Evolutionary conservation across 92 coral and sea anemone species (phyloP), one percentile per base, ranked within the genome.

Genomic region (Actinernus sp.): DNA sequence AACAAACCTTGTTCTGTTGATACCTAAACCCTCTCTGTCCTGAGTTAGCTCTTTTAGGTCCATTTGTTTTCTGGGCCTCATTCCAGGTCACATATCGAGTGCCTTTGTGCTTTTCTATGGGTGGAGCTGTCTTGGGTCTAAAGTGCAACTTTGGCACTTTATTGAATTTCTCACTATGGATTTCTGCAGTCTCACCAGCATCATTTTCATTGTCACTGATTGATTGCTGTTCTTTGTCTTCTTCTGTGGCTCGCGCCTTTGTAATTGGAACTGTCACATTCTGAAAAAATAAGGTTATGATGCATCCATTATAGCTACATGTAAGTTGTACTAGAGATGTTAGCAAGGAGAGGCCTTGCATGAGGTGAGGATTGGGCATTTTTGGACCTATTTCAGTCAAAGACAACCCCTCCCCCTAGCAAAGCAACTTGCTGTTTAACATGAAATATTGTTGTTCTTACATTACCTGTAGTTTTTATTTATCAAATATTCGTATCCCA

Each of bases 41-140:
- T 44, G 92, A 81, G 19, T 31, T 30, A 14, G 92, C 79, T 33
- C 97, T 58, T 63, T 59, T 72, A 28, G 55, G 31, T 12, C 67
- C 74, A 17, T 72, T 65, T 51, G 45, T 68, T 17, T 26, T 37
- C 58, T 90, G 97, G 14, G 92, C 97, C 45, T 90, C 92, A 76
- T 90, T 90, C 97, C 97, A 90, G 25, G 97, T 90, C 44, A 90
- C 97, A 76, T 90, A 90, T 33, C 97, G 76, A 14, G 70, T 84
- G 7, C 97, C 97, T 19, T 57, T 71, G 22, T 72, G 65, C 16
- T 49, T 52, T 65, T 90, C 96, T 10, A 86, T 65, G 27, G 89
- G 67, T 28, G 97, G 92, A n/a, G 99, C 97, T 19, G 99, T 87
- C 69, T 62, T 87, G 16, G 99, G 99, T 18, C 99, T 71, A 41